Conservation (phyloP, 2,113 vertebrate species). For the Platanista minor region DNA sequence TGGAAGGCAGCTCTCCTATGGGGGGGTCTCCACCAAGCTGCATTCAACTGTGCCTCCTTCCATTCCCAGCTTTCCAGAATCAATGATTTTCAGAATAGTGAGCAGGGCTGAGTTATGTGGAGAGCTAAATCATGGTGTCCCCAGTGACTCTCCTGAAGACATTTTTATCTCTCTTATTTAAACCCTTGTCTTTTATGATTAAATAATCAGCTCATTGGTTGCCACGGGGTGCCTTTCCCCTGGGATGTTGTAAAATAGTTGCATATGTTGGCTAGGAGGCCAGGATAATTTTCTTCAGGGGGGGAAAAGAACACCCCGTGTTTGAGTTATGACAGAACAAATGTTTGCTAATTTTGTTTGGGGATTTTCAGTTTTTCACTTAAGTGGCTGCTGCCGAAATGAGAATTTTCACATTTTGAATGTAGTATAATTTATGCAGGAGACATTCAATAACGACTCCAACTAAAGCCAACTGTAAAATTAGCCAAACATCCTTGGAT, state of each 20-base stretch:
- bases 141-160: conserved; percentile 56
- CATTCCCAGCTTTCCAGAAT: not conserved
- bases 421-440: conserved; percentile 74
- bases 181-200: conserved; percentile 71
- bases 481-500: conserved; percentile 61
- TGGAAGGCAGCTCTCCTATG: not conserved
- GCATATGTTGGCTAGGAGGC: conserved; percentile 51
- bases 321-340: conserved; percentile 76
- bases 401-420: conserved; percentile 77
- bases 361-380: conserved; percentile 81
- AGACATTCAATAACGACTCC: conserved; percentile 72
- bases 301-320: conserved; percentile 47
- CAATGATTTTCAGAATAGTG: not conserved
- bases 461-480: conserved; percentile 73
- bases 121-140: conserved; percentile 4
- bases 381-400: conserved; percentile 75
- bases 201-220: conserved; percentile 70
- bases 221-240: conserved; percentile 49
- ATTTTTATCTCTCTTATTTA: conserved; percentile 70
- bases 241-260: conserved; percentile 51
- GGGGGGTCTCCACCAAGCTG: not conserved
- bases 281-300: conserved; percentile 52
- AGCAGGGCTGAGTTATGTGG: conserved; percentile 46
- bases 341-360: conserved; percentile 79
- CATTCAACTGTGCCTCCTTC: not conserved